phyloP scores from a whole-genome alignment of 2,888 invertebrate species.

The Apeira syringaria region DNA sequence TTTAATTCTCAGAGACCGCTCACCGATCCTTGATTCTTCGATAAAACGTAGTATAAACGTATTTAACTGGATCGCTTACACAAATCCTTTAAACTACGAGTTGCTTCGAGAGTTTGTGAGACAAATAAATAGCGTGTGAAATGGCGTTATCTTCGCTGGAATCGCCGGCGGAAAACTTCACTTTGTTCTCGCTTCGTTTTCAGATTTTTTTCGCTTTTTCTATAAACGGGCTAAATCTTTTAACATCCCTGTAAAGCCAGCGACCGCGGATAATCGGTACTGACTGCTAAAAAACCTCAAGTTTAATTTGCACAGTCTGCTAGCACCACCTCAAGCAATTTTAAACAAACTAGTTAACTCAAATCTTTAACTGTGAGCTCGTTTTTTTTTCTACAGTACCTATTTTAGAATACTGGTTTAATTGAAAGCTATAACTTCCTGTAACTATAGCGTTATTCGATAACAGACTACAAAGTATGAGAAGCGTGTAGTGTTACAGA shows the following conservation, averaged over 20 bases:
- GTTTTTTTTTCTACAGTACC: too few species aligned
- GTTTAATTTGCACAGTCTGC: conserved; percentile 53
- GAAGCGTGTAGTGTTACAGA: conserved; percentile 33
- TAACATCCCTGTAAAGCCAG: conserved; percentile 57
- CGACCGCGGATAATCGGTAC: conserved; percentile 52
- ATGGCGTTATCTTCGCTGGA: conserved; percentile 41
- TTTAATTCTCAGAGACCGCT: conserved; percentile 60
- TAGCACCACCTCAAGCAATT: conserved; percentile 58
- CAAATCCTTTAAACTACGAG: conserved; percentile 24
- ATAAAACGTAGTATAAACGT: conserved; percentile 27
- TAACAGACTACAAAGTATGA: conserved; percentile 8
- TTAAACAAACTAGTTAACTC: too few species aligned
- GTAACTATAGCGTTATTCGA: background rate
- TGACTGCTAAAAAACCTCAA: conserved; percentile 62
- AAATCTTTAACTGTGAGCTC: too few species aligned
- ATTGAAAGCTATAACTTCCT: conserved; percentile 14
- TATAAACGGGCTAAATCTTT: conserved; percentile 62
- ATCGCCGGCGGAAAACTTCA: conserved; percentile 50
- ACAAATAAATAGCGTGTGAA: conserved; percentile 53
- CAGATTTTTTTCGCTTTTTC: conserved; percentile 48
- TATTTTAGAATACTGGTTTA: too few species aligned
- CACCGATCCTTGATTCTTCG: conserved; percentile 44
- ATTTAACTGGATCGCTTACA: conserved; percentile 11
- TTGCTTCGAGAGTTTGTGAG: conserved; percentile 42
- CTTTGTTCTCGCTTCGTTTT: conserved; percentile 41